phyloP scores from a whole-genome alignment of 2,797 vertebrate species.

The Mus spretus region DNA sequence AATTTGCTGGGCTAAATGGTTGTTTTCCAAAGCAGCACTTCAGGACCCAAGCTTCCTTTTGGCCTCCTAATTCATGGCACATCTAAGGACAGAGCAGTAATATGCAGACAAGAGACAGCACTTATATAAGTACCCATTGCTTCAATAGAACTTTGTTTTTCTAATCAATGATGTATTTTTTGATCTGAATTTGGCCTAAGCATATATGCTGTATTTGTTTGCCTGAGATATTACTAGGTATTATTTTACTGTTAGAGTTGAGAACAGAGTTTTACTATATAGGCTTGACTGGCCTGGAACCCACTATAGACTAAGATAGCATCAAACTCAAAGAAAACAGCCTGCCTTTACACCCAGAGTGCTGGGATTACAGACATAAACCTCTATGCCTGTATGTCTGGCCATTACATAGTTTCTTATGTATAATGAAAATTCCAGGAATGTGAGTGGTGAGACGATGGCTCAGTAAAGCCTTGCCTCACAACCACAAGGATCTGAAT shows the following conservation, averaged over 20 bases:
- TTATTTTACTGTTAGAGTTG: not conserved
- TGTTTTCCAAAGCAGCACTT: slow-evolving; percentile 27
- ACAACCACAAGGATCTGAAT: not conserved
- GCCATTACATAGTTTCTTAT: not conserved
- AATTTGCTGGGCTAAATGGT: not conserved
- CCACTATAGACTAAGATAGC: not conserved
- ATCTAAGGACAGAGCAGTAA: slow-evolving; percentile 5
- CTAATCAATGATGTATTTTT: not conserved
- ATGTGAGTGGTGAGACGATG: not conserved
- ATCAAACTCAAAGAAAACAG: not conserved
- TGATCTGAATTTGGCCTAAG: slow-evolving; percentile 2
- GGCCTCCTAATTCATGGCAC: not conserved
- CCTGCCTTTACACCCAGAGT: not conserved
- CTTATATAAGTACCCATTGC: not conserved
- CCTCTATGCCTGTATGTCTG: not conserved
- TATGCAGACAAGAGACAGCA: not conserved
- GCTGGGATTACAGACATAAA: not conserved
- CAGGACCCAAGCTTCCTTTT: not conserved
- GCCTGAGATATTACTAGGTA: not conserved
- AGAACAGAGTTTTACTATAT: not conserved
- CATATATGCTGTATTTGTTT: slow-evolving; percentile 30
- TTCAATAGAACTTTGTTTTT: slow-evolving; percentile 9
- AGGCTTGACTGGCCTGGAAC: not conserved
- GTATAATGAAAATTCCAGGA: not conserved
- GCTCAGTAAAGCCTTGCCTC: not conserved